phyloP scores from a whole-genome alignment of 2,113 vertebrate genomes.

The Jaculus jaculus region DNA sequence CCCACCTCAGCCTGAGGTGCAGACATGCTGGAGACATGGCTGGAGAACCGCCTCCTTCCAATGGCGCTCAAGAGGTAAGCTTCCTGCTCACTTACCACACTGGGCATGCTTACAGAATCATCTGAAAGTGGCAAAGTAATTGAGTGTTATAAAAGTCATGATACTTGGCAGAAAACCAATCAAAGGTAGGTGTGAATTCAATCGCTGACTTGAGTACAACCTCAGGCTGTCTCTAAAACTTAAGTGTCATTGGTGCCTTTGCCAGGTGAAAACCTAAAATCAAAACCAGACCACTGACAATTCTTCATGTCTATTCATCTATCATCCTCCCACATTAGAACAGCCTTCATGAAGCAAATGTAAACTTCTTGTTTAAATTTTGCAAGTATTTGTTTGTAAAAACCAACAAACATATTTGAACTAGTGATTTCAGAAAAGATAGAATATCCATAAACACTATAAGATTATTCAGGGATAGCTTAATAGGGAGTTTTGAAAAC shows the following conservation, averaged over 20 bases:
- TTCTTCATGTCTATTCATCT: not conserved
- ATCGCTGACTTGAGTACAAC: not conserved
- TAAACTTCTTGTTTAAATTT: not conserved
- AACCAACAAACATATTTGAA: not conserved
- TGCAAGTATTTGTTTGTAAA: constrained; percentile 29
- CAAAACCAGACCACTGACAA: not conserved
- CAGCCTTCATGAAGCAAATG: not conserved
- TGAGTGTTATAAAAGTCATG: not conserved
- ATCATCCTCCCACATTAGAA: not conserved
- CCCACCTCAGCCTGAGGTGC: constrained; percentile 91
- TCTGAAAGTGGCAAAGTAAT: constrained; percentile 83
- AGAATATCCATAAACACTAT: not conserved
- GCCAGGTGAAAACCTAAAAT: not conserved
- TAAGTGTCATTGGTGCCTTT: not conserved
- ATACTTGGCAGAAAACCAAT: not conserved
- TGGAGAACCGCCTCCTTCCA: constrained; percentile 96
- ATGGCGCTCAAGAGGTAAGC: constrained; percentile 92
- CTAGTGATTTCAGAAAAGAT: constrained; percentile 12
- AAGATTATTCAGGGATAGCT: not conserved
- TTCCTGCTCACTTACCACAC: constrained; percentile 99
- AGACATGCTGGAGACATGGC: constrained; percentile 93
- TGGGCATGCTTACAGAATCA: constrained; percentile 98
- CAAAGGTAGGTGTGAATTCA: not conserved
- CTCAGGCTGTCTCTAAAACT: not conserved
- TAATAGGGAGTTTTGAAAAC: not conserved